These are phyloP conservation scores for Lasioglossum leucozonium DNA, from an alignment of 2,888 invertebrate genomes.

Conservation along the genomic window DNA sequence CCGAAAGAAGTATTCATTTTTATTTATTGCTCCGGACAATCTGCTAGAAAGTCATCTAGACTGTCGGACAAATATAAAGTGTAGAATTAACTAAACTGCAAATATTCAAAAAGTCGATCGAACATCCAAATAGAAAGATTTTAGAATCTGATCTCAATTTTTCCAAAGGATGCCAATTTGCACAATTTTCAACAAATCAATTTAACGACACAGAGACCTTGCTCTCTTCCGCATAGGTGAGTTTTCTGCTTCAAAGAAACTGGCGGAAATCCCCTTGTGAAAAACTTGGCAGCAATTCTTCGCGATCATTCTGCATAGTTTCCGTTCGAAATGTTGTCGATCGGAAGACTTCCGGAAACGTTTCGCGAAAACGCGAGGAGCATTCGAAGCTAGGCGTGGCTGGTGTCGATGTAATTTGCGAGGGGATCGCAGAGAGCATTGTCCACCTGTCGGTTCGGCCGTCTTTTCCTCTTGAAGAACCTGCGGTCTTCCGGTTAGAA, in stretches of 20 bases:
- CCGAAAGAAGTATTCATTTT: no score
- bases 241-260: not conserved
- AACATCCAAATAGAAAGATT: no score
- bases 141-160: no score
- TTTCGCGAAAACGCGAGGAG: conserved; percentile 23
- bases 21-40: no score
- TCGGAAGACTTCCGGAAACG: conserved; percentile 12
- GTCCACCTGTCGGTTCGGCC: conserved; percentile 30
- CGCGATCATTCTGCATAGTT: not conserved
- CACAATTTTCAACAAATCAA: no score
- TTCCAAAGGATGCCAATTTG: no score
- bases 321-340: not conserved
- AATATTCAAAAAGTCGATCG: no score
- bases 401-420: conserved; percentile 39
- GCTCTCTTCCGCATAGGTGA: not conserved
- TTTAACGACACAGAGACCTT: no score
- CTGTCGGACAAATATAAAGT: no score
- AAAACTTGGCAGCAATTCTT: not conserved
- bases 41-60: no score
- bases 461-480: conserved; percentile 40
- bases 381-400: conserved; percentile 2
- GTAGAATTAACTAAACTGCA: no score
- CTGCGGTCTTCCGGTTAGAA: conserved; percentile 56
- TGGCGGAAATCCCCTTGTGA: not conserved
- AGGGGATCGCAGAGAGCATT: conserved; percentile 27